Evolutionary conservation across 2,888 invertebrate species (phyloP).

Genomic region (Idaea straminata): DNA sequence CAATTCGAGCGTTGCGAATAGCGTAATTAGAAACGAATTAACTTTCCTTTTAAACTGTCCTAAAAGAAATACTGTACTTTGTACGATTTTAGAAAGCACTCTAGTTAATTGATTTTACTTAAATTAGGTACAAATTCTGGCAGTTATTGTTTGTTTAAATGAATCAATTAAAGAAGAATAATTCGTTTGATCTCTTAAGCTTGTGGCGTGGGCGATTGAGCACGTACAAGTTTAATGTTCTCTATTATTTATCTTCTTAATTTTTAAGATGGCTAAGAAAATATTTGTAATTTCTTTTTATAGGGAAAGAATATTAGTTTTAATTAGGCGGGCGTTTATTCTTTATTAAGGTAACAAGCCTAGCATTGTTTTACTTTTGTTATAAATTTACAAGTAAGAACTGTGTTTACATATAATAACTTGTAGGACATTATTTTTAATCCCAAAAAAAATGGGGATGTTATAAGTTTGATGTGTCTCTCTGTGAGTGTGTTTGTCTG

Average conservation of each 20-base stretch:
- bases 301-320: background rate
- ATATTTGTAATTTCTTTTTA: background rate
- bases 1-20: background rate
- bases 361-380: too few species aligned
- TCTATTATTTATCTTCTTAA: slow-evolving; percentile 2
- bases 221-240: slow-evolving; percentile 8
- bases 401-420: too few species aligned
- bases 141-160: background rate
- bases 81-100: background rate
- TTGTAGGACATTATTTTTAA: too few species aligned
- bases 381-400: too few species aligned
- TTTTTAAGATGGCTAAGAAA: background rate
- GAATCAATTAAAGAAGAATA: background rate
- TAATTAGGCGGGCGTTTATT: too few species aligned
- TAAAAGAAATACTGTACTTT: background rate
- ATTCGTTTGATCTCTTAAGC: background rate
- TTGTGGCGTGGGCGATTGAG: background rate
- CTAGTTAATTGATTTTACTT: background rate
- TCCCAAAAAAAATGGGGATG: too few species aligned
- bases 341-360: too few species aligned
- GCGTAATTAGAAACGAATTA: background rate
- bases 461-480: too few species aligned
- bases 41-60: background rate
- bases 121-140: background rate
- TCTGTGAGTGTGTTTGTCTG: too few species aligned